Evolutionary conservation across 2,797 vertebrate species (phyloP), one percentile per base, ranked within the genome.

Genomic region (Hephaestus fuliginosus): DNA sequence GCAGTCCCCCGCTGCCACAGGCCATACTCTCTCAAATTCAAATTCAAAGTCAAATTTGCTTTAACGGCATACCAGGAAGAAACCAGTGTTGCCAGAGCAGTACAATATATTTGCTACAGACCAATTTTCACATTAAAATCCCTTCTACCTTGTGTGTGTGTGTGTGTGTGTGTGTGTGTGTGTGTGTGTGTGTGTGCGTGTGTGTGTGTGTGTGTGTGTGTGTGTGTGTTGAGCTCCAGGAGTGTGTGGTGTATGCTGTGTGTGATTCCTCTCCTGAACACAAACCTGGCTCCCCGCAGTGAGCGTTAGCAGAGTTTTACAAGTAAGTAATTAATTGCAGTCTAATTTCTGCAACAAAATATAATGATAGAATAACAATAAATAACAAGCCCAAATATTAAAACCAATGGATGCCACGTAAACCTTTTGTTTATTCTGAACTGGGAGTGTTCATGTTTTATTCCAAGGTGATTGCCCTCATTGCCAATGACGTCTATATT

Each of bases 21-120:
- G 92, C 92, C 87, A 85, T 72, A 76, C 85, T 78, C 83, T 79
- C 76, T 78, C 68, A 80, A 79, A 86, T 79, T 76, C 81, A 84
- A 65, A 77, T 87, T 86, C 84, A 89, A 86, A 89, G 88, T 90
- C 86, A 91, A 91, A 90, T 90, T 88, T 87, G 68, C 86, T 86
- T 80, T 85, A 76, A 87, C 82, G 67, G 76, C 72, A 77, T 17
- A 70, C 70, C 43, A 67, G 64, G 28, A 87, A 78, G 67, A 87
- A 74, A 79, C 62, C 62, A 66, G 62, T 58, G 55, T 79, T 87
- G 57, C 84, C 57, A 76, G 20, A 85, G 86, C 53, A 44, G 60
- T 70, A 53, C 39, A 65, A 68, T 75, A 58, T 75, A 73, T 85
- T 81, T 78, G 62, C 76, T 61, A 49, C 53, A 76, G 76, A 82